Evolutionary conservation across 2,113 vertebrate genomes (phyloP), one percentile per base, ranked within the genome.

Genomic region (Neoarius graeffei): DNA sequence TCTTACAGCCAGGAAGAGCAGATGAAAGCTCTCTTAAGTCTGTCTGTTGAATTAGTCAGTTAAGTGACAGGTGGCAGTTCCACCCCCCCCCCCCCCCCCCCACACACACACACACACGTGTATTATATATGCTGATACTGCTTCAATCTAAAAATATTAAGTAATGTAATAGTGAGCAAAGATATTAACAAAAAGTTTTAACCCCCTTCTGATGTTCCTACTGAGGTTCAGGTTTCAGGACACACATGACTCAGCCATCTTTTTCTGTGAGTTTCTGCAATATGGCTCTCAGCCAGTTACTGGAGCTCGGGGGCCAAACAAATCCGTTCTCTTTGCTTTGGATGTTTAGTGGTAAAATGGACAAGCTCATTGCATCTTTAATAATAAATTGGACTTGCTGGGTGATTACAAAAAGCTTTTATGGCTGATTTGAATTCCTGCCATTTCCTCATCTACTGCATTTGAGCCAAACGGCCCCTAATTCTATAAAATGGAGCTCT

Each of bases 1-100:
- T 86, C 86, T 90, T 85, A 35, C 64, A 81, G 87, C 84, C 84
- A 76, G 82, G 79, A 76, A 83, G 48, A 52, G 84, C 89, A 88
- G 86, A 90, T 50, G 60, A 77, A 83, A 76, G 81, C 20, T 50
- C 60, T 60, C 79, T 81, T 25, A 81, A 81, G 79, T 81, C 79
- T 81, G 79, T 81, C 27, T 81, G 79, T 60, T 60, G 30, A 60
- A 81, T 81, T 35, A 81, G 42, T 81, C 79, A 81, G 56, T 81
- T 81, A 81, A 81, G 9, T 60, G 80, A 60, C 56, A 7, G 56
- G 27, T 60, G 17, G 80, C 80, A 81, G 60, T 81, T 64, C 80
- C 71, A 52, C 50, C 64, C 83, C 66, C 64, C 56, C 59, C 64
- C 64, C 56, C 59, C 64, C 15, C 1, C 71, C 35, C 50, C 56